Conservation (phyloP, 2,113 vertebrate genomes). For the Camelus bactrianus region DNA sequence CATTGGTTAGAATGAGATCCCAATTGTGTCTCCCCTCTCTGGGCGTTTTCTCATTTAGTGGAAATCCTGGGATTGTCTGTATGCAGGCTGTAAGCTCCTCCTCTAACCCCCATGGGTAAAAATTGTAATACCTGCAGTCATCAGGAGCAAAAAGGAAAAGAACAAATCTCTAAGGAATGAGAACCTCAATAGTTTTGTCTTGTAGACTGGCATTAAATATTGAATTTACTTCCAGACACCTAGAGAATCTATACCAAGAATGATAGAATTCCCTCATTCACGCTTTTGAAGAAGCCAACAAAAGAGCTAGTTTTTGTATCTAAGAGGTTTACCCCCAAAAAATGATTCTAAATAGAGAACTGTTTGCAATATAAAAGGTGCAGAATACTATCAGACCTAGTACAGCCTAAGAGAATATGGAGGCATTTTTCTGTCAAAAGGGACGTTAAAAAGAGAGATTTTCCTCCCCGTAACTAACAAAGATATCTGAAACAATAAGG, state of each 20-base stretch:
- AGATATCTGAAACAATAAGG: constrained; percentile 22
- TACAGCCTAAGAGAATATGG: not conserved
- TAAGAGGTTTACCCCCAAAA: constrained; percentile 48
- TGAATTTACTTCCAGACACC: constrained; percentile 30
- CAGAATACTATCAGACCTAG: not conserved
- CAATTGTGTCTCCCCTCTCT: not conserved
- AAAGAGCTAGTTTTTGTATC: constrained; percentile 56
- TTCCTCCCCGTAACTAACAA: not conserved
- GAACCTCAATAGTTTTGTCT: constrained; percentile 50
- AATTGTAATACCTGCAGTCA: constrained; percentile 8
- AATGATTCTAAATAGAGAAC: constrained; percentile 54
- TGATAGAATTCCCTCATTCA: constrained; percentile 61
- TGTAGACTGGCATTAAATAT: constrained; percentile 48
- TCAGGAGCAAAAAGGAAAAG: not conserved
- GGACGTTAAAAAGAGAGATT: not conserved
- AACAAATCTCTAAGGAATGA: constrained; percentile 34
- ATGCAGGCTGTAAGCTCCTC: constrained; percentile 2
- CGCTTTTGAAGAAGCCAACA: constrained; percentile 45
- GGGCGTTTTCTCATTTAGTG: constrained; percentile 32
- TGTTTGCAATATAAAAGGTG: not conserved
- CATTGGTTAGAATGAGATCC: not conserved
- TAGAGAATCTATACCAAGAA: constrained; percentile 54
- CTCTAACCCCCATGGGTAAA: not conserved
- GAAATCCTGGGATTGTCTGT: not conserved
- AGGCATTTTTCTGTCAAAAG: constrained; percentile 6